Percentiles rank a stretch among this genome's conserved stretches.
phyloP scores from a whole-genome alignment of 2,113 vertebrate genomes.

The Boleophthalmus pectinirostris region DNA sequence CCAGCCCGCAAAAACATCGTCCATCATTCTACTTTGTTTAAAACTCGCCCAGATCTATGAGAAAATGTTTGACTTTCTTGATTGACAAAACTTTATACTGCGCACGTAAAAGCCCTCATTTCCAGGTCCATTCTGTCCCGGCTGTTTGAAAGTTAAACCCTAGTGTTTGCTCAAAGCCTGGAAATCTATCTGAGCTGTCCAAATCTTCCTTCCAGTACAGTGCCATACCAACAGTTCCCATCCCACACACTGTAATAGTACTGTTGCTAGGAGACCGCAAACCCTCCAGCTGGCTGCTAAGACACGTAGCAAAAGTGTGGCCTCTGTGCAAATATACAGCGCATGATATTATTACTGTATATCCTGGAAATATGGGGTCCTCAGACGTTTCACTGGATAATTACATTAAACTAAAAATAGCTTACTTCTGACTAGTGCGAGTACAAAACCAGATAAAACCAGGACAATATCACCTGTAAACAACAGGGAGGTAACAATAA shows the following conservation, averaged over 20 bases:
- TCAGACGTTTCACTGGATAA: not conserved
- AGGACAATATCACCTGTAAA: not conserved
- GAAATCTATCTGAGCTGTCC: not conserved
- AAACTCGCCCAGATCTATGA: not conserved
- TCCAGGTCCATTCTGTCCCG: not conserved
- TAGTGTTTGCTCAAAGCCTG: slow-evolving; percentile 9
- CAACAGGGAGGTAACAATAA: too few species aligned
- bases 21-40: not conserved
- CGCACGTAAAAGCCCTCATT: not conserved
- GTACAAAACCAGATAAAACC: not conserved
- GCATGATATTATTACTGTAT: slow-evolving; percentile 4
- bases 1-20: too few species aligned
- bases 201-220: slow-evolving; percentile 3
- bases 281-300: slow-evolving; percentile 29
- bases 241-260: slow-evolving; percentile 8
- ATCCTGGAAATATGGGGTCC: not conserved
- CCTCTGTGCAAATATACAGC: slow-evolving; percentile 12
- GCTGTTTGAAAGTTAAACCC: slow-evolving; percentile 2
- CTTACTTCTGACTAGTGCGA: not conserved
- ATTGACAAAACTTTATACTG: not conserved
- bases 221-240: not conserved
- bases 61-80: slow-evolving; percentile 8
- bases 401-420: not conserved
- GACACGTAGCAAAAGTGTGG: slow-evolving; percentile 15
- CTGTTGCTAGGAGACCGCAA: slow-evolving; percentile 53